Conservation (phyloP, 2,797 vertebrate genomes). For the Channa striata region DNA sequence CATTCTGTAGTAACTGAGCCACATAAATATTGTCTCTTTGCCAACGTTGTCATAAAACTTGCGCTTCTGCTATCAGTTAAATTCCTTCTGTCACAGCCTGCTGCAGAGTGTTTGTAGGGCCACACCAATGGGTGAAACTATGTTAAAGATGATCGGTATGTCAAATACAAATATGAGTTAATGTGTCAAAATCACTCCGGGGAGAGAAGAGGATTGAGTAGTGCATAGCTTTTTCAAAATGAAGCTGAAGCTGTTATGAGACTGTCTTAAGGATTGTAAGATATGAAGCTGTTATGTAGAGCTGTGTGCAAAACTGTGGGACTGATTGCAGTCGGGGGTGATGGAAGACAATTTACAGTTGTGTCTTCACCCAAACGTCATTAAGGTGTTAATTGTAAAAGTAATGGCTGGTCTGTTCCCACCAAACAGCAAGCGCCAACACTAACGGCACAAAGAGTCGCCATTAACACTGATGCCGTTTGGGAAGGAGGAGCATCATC, state of each 20-base stretch:
- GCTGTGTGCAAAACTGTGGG: background rate
- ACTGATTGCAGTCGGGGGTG: background rate
- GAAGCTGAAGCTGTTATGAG: background rate
- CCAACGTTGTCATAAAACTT: background rate
- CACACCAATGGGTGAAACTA: background rate
- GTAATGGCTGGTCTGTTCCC: background rate
- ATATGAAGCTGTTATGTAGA: background rate
- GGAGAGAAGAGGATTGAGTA: background rate
- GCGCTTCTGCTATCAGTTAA: background rate
- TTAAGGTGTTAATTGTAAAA: conserved; percentile 5
- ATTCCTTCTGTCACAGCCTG: background rate
- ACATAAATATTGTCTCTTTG: conserved; percentile 4
- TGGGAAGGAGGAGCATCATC: too few species aligned
- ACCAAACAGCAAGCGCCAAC: background rate
- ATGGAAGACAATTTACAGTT: background rate
- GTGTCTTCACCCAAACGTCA: conserved; percentile 1
- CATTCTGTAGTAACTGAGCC: background rate
- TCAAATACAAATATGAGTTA: background rate
- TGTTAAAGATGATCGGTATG: background rate
- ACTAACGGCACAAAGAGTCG: background rate
- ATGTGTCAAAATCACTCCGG: background rate
- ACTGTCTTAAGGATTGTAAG: too few species aligned
- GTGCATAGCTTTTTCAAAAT: background rate
- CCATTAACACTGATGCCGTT: background rate
- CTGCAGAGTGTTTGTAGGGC: background rate